Percentiles rank a stretch among this genome's conserved stretches.
These are phyloP conservation scores for Carposina sasakii DNA, from an alignment of 1,140 invertebrate genomes.

Conservation along the genomic window DNA sequence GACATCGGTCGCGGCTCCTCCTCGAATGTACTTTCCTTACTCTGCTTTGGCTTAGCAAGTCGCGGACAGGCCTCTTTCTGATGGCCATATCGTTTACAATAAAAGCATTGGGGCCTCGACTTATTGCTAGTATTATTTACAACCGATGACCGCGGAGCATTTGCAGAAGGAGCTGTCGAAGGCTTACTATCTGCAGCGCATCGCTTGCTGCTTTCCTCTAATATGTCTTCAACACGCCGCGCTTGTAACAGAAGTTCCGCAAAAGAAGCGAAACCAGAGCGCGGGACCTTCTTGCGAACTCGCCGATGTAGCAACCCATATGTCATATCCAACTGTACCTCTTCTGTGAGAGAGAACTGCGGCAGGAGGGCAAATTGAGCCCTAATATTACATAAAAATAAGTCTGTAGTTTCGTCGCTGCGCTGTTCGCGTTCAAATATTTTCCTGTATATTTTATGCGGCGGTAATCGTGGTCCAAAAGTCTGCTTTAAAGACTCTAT, in stretches of 20 bases:
- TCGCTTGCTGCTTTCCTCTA: background rate
- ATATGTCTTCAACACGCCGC: background rate
- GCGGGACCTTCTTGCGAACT: constrained; percentile 12
- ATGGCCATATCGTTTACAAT: too few relatives aligned
- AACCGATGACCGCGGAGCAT: too few relatives aligned
- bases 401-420: constrained; percentile 12
- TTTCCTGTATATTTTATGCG: constrained; percentile 15
- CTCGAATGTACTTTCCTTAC: too few relatives aligned
- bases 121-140: too few relatives aligned
- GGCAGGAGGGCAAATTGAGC: constrained; percentile 12
- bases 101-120: too few relatives aligned
- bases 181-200: too few relatives aligned
- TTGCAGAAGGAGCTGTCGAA: too few relatives aligned
- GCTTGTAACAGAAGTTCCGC: background rate
- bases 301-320: constrained; percentile 16
- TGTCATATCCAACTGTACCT: constrained; percentile 16
- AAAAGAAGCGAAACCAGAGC: constrained; percentile 6
- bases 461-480: constrained; percentile 14
- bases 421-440: constrained; percentile 15
- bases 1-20: too few relatives aligned
- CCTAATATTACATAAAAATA: constrained; percentile 14
- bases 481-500: constrained; percentile 8
- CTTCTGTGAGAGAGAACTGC: background rate
- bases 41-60: too few relatives aligned
- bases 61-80: too few relatives aligned